Base-by-base conservation (phyloP, 2,113 vertebrate species). In the Strix uralensis region DNA sequence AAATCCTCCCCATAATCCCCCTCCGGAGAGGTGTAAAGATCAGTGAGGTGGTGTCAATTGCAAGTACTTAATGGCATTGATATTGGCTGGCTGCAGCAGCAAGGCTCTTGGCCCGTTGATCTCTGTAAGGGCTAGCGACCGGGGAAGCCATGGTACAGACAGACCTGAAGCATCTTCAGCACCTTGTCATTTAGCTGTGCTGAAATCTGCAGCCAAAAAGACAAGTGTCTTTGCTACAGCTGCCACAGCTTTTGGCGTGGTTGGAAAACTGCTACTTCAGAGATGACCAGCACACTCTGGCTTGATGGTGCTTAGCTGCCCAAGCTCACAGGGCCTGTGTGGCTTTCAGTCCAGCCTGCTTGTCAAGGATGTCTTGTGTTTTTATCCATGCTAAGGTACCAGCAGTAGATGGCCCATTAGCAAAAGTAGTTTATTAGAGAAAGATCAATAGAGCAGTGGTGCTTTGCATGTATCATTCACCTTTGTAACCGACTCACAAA, bases 1-100 rank as follows among this genome's bases (percentile, higher is more conserved):
- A 74, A 96, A 96, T 95, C 85, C 95, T 83, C 15, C 38, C 72
- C 90, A 82, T 95, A 63, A 96, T 92, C 63, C 92, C 71, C 82
- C 92, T 96, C 93, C 6, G 7, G 92, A 95, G 96, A 90, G 94
- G 95, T 93, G 96, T 86, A 55, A 93, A 90, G 96, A 96, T 86
- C 94, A 77, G 87, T 15, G 92, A 86, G 90, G 90, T 92, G 94
- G 79, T 87, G 94, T 81, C 92, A 49, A 21, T 90, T 38, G 93
- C 86, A 78, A 75, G 88, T 54, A 7, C 58, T 96, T 88, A 59
- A 88, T 96, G 88, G 94, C 93, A 83, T 30, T 46, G 94, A 46
- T 73, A 72, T 32, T 79, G 95, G 85, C 92, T 79, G 78, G 2
- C 87, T 92, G 90, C 92, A 83, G 78, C n/a, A 11, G 61, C 23